A percentile compares a stretch with the other conserved stretches of the same genome.
Evolutionary conservation across 2,888 invertebrate genomes (phyloP).

Genomic region (Scaptomyza flava): DNA sequence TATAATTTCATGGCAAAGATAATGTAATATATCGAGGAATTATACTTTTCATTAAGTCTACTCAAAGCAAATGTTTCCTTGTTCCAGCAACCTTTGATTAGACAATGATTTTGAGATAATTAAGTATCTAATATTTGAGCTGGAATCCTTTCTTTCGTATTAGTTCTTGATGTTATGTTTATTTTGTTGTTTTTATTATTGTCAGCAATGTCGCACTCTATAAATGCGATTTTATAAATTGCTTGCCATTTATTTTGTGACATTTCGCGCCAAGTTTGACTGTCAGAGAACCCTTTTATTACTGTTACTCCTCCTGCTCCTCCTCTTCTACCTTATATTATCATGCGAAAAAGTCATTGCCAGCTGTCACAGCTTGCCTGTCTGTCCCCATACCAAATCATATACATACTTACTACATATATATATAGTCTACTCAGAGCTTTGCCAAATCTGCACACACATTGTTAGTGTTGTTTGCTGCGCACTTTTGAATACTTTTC

Average conservation of each 20-base stretch:
- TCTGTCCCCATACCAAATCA: constrained; percentile 8
- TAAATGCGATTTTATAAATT: constrained; percentile 70
- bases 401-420: neutral
- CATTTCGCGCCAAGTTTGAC: constrained; percentile 53
- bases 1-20: neutral
- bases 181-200: constrained; percentile 47
- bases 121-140: neutral
- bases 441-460: constrained; percentile 49
- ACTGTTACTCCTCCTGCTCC: constrained; percentile 27
- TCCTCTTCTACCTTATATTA: constrained; percentile 52
- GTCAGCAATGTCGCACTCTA: constrained; percentile 70
- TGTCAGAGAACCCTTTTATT: constrained; percentile 65
- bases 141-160: constrained; percentile 8
- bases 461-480: constrained; percentile 29
- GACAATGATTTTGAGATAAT: neutral
- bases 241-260: constrained; percentile 73
- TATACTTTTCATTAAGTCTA: too few species aligned
- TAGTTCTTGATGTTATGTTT: constrained; percentile 4
- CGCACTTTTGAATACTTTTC: constrained; percentile 62
- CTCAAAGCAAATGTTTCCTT: too few species aligned
- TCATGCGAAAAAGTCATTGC: constrained; percentile 74
- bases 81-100: neutral
- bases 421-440: constrained; percentile 7
- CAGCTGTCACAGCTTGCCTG: constrained; percentile 66
- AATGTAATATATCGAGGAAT: too few species aligned